Evolutionary conservation across 2,113 vertebrate species (phyloP).

Genomic region (Campylomormyrus tamandua): DNA sequence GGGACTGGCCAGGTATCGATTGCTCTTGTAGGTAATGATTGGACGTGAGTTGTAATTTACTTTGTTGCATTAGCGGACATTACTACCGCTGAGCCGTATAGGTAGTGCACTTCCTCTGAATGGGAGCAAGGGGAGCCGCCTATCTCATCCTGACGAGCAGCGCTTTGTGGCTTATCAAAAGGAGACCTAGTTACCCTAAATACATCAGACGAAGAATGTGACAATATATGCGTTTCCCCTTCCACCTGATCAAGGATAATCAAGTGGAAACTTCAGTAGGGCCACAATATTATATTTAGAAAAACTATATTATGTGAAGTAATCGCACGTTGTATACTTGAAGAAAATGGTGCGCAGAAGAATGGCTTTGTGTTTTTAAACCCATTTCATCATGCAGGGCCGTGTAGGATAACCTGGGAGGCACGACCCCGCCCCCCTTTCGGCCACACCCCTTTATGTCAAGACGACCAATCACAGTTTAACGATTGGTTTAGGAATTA

Average conservation of each 20-base stretch:
- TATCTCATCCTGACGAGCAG: constrained; percentile 24
- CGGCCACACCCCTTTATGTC: background rate
- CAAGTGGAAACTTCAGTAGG: background rate
- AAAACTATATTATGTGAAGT: background rate
- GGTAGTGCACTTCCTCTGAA: constrained; percentile 44
- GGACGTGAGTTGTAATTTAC: constrained; percentile 58
- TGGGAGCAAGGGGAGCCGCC: constrained; percentile 21
- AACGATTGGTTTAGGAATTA: background rate
- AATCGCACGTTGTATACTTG: background rate
- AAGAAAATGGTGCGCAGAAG: background rate
- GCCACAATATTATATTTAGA: background rate
- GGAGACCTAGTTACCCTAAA: constrained; percentile 5
- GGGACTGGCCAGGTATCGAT: constrained; percentile 43
- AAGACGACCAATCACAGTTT: background rate
- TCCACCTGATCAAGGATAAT: background rate
- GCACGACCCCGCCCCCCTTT: background rate
- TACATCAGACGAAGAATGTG: background rate
- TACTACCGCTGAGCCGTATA: constrained; percentile 50
- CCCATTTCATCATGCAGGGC: background rate
- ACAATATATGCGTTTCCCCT: background rate
- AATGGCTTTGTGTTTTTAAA: background rate
- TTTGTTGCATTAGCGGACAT: constrained; percentile 60
- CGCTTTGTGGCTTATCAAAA: constrained; percentile 24
- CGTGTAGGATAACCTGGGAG: background rate
- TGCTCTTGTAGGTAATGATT: constrained; percentile 53